These are phyloP conservation scores for Sebastolobus altivelis DNA, from an alignment of 2,797 vertebrate species.

Conservation along the genomic window DNA sequence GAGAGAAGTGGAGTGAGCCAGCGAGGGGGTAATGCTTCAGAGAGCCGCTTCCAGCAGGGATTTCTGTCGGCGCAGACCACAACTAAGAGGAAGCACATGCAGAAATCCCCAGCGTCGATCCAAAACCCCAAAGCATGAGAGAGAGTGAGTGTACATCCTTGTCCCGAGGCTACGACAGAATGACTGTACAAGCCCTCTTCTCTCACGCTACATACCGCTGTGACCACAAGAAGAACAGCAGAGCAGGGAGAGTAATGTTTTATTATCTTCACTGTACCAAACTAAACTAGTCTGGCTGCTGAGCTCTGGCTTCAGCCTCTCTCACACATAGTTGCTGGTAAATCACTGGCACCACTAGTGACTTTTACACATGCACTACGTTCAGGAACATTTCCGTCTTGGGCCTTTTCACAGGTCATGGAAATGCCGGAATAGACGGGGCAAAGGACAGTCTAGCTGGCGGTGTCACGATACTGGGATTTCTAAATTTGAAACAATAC, in stretches of 20 bases:
- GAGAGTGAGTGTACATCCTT: conserved; percentile 70
- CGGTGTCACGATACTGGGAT: too few species aligned
- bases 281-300: conserved; percentile 9
- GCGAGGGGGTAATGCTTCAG: conserved; percentile 45
- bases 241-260: conserved; percentile 27
- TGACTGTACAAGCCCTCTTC: conserved; percentile 59
- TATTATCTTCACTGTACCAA: conserved; percentile 32
- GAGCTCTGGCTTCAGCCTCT: background rate
- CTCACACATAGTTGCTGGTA: background rate
- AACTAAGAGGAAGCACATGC: conserved; percentile 73
- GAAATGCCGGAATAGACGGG: background rate
- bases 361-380: background rate
- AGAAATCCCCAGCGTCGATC: conserved; percentile 76
- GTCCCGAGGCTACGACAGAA: conserved; percentile 63
- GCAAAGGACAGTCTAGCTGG: background rate
- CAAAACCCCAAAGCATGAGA: conserved; percentile 72
- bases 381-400: too few species aligned
- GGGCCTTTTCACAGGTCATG: too few species aligned
- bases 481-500: too few species aligned
- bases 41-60: conserved; percentile 55
- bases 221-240: conserved; percentile 57
- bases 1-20: conserved; percentile 27
- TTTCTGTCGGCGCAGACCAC: conserved; percentile 64
- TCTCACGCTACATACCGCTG: conserved; percentile 70
- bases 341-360: background rate